These are phyloP conservation scores for Hydrochoerus hydrochaeris DNA, from an alignment of 2,113 vertebrate genomes.

Conservation along the genomic window DNA sequence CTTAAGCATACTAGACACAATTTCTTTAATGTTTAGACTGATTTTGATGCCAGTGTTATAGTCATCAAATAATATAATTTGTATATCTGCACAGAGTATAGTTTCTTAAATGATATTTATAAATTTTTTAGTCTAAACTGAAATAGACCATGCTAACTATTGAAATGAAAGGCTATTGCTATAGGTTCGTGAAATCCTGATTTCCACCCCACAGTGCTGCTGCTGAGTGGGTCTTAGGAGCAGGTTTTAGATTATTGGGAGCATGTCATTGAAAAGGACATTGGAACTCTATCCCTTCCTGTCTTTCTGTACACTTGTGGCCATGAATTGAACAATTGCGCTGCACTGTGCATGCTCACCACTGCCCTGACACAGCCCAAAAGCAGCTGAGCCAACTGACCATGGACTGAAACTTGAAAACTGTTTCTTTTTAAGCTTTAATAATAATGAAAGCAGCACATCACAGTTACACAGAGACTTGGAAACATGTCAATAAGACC, in stretches of 20 bases:
- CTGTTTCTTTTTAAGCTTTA: not conserved
- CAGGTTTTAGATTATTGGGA: not conserved
- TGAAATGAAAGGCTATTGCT: not conserved
- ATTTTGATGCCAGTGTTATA: not conserved
- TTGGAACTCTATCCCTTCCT: not conserved
- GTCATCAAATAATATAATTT: not conserved
- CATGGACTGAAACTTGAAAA: not conserved
- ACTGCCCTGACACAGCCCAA: not conserved
- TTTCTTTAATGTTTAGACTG: not conserved
- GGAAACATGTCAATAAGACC: not conserved
- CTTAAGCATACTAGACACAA: not conserved
- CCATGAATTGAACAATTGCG: not conserved
- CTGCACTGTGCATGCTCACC: not conserved
- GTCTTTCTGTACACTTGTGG: not conserved
- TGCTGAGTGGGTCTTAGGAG: too few species aligned
- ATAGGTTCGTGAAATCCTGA: not conserved
- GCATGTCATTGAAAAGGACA: too few species aligned
- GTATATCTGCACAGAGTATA: not conserved
- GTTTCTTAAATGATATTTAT: not conserved
- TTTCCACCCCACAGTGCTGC: not conserved
- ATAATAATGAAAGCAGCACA: not conserved
- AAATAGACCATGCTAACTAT: not conserved
- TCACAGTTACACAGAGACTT: not conserved
- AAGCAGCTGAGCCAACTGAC: not conserved
- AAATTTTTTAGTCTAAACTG: not conserved